Conservation (phyloP, 2,888 invertebrate species). For the Fragum sueziense region DNA sequence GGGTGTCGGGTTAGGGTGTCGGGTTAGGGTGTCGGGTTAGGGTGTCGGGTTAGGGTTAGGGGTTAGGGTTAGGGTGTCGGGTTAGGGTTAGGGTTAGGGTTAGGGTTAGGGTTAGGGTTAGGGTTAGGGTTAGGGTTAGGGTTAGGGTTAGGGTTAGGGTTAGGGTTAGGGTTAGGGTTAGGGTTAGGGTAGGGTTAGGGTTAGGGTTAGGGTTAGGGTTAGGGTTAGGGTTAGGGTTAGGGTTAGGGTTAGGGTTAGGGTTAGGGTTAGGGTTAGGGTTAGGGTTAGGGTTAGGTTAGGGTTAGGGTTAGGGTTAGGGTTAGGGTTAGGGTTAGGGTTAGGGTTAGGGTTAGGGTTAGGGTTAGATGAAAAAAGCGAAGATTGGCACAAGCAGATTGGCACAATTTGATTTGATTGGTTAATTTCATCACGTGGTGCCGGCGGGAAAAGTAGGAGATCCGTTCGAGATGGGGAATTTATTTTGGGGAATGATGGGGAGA, state of each 20-base stretch:
- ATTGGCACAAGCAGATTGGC: too few species aligned
- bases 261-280: conserved; percentile 50
- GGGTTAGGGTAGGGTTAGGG: too few species aligned
- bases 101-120: conserved; percentile 42
- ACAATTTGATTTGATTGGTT: too few species aligned
- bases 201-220: conserved; percentile 63
- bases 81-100: conserved; percentile 60
- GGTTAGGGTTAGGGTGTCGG: conserved; percentile 55
- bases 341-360: too few species aligned
- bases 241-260: conserved; percentile 41
- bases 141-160: conserved; percentile 62
- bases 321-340: too few species aligned
- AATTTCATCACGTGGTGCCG: too few species aligned
- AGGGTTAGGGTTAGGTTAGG: too few species aligned
- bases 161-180: conserved; percentile 56
- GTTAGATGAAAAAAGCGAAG: too few species aligned
- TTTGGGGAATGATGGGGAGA: too few species aligned
- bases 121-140: conserved; percentile 46
- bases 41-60: conserved; percentile 63
- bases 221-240: conserved; percentile 60
- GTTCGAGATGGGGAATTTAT: too few species aligned
- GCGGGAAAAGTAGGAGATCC: too few species aligned
- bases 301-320: too few species aligned
- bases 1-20: conserved; percentile 55
- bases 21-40: conserved; percentile 67